Conservation (phyloP, 2,888 invertebrate species). For the Lasioglossum lativentre region DNA sequence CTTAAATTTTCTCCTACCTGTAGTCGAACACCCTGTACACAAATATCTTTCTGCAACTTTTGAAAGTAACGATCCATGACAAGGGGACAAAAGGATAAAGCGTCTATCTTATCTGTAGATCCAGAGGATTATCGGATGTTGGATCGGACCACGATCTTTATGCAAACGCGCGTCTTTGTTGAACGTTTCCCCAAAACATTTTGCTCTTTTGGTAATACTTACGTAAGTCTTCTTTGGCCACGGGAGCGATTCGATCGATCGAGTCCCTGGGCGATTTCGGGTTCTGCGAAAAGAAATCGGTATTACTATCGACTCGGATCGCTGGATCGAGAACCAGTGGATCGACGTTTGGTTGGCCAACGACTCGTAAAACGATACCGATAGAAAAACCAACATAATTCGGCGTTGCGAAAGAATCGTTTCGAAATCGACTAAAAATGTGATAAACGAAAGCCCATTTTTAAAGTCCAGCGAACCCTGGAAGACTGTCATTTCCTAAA, state of each 20-base stretch:
- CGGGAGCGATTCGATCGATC: constrained; percentile 71
- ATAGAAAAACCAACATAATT: background rate
- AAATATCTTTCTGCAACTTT: too few species aligned
- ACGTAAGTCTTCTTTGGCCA: constrained; percentile 82
- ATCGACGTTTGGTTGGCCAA: constrained; percentile 39
- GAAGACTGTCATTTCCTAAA: background rate
- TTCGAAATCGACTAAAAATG: background rate
- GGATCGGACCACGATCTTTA: background rate
- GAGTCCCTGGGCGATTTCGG: constrained; percentile 73
- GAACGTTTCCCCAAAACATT: background rate
- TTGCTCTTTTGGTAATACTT: constrained; percentile 60
- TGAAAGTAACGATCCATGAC: background rate
- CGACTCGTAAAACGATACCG: constrained; percentile 29
- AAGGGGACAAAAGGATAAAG: background rate
- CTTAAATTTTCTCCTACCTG: too few species aligned
- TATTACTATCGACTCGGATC: constrained; percentile 1
- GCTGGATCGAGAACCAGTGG: background rate
- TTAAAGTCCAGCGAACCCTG: background rate
- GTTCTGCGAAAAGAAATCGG: constrained; percentile 65
- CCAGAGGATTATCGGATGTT: background rate
- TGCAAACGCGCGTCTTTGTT: background rate
- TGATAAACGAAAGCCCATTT: background rate
- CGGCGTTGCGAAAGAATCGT: background rate
- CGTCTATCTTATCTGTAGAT: background rate
- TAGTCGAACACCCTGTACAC: too few species aligned